phyloP scores from a whole-genome alignment of 2,888 invertebrate species.

The Fabriciana adippe region DNA sequence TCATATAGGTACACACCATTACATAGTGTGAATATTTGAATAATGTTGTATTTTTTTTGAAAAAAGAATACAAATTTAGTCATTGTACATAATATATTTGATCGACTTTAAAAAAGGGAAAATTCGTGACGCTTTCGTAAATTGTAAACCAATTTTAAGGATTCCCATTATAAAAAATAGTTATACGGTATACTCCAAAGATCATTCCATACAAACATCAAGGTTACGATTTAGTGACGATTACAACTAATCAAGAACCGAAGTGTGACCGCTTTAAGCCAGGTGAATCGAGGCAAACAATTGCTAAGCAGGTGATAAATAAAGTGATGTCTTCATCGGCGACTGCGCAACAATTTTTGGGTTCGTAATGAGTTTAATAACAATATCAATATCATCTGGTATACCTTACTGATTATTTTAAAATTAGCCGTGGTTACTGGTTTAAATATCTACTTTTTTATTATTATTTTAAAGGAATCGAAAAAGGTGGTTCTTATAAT shows the following conservation, averaged over 20 bases:
- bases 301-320: slow-evolving; percentile 62
- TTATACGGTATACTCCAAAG: no score
- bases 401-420: background rate
- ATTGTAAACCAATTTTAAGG: no score
- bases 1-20: no score
- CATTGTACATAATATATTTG: no score
- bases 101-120: no score
- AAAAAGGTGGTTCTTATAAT: background rate
- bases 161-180: no score
- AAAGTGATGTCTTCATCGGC: slow-evolving; percentile 65
- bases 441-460: background rate
- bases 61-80: no score
- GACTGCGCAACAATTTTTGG: slow-evolving; percentile 55
- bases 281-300: slow-evolving; percentile 54
- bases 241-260: slow-evolving; percentile 44
- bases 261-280: slow-evolving; percentile 48
- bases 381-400: slow-evolving; percentile 14
- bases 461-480: background rate
- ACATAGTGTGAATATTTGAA: no score
- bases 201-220: background rate
- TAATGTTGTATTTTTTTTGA: no score
- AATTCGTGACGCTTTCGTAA: no score
- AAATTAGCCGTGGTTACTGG: slow-evolving; percentile 2
- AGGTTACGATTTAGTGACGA: slow-evolving; percentile 3
- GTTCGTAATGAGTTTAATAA: slow-evolving; percentile 13